Conservation (phyloP, 2,113 vertebrate species). For the Xenopus laevis region DNA sequence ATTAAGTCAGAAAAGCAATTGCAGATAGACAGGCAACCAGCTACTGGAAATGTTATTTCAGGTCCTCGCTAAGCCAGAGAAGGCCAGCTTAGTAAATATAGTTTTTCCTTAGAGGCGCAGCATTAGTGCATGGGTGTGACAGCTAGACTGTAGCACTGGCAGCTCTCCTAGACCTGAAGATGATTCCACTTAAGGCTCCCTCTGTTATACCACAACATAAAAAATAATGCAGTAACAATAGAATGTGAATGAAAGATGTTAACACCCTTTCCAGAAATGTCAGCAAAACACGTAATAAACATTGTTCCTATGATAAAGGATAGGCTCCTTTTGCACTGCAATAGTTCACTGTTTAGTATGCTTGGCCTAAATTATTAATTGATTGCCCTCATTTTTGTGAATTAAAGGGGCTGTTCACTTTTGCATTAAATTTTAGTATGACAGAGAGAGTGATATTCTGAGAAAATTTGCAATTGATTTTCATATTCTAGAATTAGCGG, state of each 20-base stretch:
- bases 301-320: too few relatives aligned
- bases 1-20: slow-evolving; percentile 11
- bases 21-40: neutral
- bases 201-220: slow-evolving; percentile 27
- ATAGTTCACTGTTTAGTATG: too few relatives aligned
- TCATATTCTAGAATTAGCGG: too few relatives aligned
- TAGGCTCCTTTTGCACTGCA: too few relatives aligned
- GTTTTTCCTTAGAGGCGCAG: neutral
- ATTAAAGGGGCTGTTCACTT: too few relatives aligned
- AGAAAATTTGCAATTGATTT: too few relatives aligned
- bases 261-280: slow-evolving; percentile 58
- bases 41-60: slow-evolving; percentile 3
- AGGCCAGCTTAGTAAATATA: neutral
- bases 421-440: too few relatives aligned
- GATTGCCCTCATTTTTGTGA: too few relatives aligned
- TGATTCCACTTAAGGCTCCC: too few relatives aligned
- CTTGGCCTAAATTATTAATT: too few relatives aligned
- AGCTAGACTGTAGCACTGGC: neutral
- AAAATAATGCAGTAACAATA: slow-evolving; percentile 35
- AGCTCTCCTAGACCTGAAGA: neutral
- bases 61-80: slow-evolving; percentile 2
- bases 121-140: neutral
- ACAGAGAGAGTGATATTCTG: too few relatives aligned
- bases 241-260: slow-evolving; percentile 39
- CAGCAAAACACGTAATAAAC: slow-evolving; percentile 45